phyloP scores from a whole-genome alignment of 2,113 vertebrate genomes.

The human (Homo sapiens) region GRCh38 chr4:167675501-167676000 shows the following conservation, averaged over 20 bases:
- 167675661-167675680: not conserved
- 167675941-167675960: not conserved
- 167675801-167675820: not conserved
- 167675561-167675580: not conserved
- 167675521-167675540: not conserved
- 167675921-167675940: not conserved
- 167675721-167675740: not conserved
- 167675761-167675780: not conserved
- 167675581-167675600: not conserved
- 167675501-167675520: not conserved
- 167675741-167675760: not conserved
- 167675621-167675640: not conserved
- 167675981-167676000: not conserved
- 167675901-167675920: not conserved
- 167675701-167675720: not conserved
- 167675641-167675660: not conserved
- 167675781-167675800: not conserved
- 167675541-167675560: not conserved
- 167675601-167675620: not conserved
- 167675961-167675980: not conserved
- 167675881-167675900: not conserved
- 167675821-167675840: not conserved
- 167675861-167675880: no score
- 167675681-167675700: not conserved
- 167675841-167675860: not conserved